Evolutionary conservation across 2,797 vertebrate genomes (phyloP).

Genomic region (Thamnophis elegans): DNA sequence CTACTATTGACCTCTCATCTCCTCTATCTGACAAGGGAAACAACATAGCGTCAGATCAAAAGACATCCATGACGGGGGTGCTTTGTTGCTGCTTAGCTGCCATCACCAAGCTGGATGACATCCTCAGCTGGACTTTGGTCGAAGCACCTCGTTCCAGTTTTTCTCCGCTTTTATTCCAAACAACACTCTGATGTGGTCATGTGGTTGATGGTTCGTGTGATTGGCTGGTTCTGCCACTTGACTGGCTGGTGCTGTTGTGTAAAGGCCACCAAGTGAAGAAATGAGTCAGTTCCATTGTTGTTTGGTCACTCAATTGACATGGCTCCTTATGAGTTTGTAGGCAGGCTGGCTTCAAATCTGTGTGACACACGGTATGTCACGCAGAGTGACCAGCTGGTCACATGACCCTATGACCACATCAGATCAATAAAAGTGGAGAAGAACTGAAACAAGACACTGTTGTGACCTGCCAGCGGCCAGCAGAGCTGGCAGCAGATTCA

Average conservation of each 20-base stretch:
- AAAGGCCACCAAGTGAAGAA: neutral
- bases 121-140: neutral
- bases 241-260: neutral
- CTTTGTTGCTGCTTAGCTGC: neutral
- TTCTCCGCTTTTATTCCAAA: neutral
- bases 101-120: neutral
- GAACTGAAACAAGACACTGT: neutral
- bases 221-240: too few relatives aligned
- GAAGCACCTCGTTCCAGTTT: neutral
- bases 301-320: neutral
- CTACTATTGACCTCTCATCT: neutral
- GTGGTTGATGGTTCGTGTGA: neutral
- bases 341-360: neutral
- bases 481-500: too few relatives aligned
- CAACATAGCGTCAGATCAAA: neutral
- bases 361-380: neutral
- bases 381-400: neutral
- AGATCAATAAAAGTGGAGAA: neutral
- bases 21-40: neutral
- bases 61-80: neutral
- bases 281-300: neutral
- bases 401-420: too few relatives aligned
- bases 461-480: too few relatives aligned
- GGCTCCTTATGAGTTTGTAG: neutral
- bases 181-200: neutral